Conservation (phyloP, 2,888 invertebrate genomes). For the Arge pagana region DNA sequence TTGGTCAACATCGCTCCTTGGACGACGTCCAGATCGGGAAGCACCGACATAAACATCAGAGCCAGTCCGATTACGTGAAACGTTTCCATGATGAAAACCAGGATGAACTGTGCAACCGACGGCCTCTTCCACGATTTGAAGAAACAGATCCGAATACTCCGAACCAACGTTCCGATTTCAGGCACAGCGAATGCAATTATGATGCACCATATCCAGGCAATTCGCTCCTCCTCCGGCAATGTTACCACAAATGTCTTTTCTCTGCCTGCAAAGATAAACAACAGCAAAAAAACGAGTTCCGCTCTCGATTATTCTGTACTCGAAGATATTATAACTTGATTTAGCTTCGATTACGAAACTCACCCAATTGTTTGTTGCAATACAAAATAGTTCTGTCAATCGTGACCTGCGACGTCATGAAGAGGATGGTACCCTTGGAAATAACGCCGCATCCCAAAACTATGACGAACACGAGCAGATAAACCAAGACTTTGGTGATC, state of each 20-base stretch:
- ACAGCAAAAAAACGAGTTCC: conserved; percentile 43
- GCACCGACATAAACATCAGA: conserved; percentile 82
- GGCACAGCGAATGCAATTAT: conserved; percentile 87
- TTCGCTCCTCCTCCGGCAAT: conserved; percentile 82
- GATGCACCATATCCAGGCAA: conserved; percentile 93
- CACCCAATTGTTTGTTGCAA: conserved; percentile 86
- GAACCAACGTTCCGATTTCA: conserved; percentile 83
- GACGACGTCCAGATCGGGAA: conserved; percentile 91
- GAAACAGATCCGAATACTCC: conserved; percentile 84
- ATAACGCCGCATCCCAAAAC: conserved; percentile 85
- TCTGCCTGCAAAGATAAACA: no score
- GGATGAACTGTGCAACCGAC: conserved; percentile 66
- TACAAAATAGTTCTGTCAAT: conserved; percentile 76
- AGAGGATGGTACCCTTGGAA: conserved; percentile 85
- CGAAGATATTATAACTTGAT: conserved; percentile 1
- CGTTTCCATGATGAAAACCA: conserved; percentile 83
- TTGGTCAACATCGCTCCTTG: conserved; percentile 96
- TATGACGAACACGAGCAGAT: conserved; percentile 81
- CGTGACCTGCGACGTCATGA: conserved; percentile 89
- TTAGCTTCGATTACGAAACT: conserved; percentile 38
- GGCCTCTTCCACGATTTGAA: conserved; percentile 87
- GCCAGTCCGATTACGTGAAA: conserved; percentile 87
- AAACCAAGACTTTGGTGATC: conserved; percentile 82
- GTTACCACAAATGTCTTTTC: conserved; percentile 84
- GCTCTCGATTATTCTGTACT: neutral